phyloP scores from a whole-genome alignment of 2,888 invertebrate species.

The Cephus spinipes region DNA sequence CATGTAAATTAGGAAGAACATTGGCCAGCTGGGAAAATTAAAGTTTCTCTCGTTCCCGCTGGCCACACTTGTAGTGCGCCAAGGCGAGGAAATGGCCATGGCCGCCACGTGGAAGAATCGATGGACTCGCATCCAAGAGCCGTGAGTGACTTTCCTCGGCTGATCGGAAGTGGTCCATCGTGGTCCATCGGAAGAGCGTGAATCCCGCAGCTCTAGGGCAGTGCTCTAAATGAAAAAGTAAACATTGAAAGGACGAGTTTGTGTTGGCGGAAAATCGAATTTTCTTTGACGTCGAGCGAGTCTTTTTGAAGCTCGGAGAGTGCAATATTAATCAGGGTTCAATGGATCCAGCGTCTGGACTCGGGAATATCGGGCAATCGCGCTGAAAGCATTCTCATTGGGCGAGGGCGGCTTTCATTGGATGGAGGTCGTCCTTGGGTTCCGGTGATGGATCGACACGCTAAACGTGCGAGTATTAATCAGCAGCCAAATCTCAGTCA shows the following conservation, averaged over 20 bases:
- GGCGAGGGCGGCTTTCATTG: constrained; percentile 6
- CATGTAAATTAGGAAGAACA: constrained; percentile 31
- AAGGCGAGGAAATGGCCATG: no score
- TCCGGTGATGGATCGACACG: constrained; percentile 3
- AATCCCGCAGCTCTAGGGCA: neutral
- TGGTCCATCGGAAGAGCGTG: neutral
- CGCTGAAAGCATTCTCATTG: constrained; percentile 10
- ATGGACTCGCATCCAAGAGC: neutral
- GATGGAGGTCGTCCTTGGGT: neutral
- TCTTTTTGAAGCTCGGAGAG: neutral
- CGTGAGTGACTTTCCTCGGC: neutral
- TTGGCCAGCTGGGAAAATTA: neutral
- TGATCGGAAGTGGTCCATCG: neutral
- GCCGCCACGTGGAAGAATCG: neutral
- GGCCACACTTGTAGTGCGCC: neutral
- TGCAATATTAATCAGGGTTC: constrained; percentile 8
- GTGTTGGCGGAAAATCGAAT: neutral
- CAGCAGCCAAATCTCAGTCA: neutral
- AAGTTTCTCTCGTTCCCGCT: neutral
- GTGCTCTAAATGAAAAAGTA: neutral
- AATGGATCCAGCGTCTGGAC: constrained; percentile 9
- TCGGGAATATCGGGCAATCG: constrained; percentile 9
- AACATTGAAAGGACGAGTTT: neutral
- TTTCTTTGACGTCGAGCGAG: neutral
- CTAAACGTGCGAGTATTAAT: neutral